A percentile compares a stretch with the other conserved stretches of the same genome.
These are phyloP conservation scores for Epicampocera succincta DNA, from an alignment of 2,888 invertebrate genomes.

Conservation along the genomic window DNA sequence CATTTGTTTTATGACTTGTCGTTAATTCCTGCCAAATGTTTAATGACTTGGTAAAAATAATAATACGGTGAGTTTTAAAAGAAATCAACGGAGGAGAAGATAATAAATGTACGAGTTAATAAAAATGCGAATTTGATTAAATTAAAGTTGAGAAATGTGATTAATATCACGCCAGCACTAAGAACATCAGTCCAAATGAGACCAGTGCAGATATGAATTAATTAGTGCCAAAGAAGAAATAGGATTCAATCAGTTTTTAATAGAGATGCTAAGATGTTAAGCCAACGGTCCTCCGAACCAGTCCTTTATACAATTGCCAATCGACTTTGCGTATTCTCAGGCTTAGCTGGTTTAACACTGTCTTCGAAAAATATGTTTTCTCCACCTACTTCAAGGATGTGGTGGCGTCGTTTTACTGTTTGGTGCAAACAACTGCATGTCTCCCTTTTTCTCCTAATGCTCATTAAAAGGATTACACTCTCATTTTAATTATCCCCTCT, in stretches of 20 bases:
- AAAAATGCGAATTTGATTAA: constrained; percentile 55
- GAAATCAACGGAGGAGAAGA: constrained; percentile 6
- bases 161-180: neutral
- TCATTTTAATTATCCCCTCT: constrained; percentile 58
- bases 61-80: constrained; percentile 32
- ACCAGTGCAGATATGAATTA: too few relatives aligned
- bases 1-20: constrained; percentile 68
- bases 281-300: too few relatives aligned
- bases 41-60: constrained; percentile 52
- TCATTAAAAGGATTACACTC: constrained; percentile 27
- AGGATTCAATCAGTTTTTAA: too few relatives aligned
- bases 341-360: too few relatives aligned
- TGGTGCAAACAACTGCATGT: neutral
- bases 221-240: too few relatives aligned
- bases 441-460: neutral
- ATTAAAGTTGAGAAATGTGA: constrained; percentile 28
- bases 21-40: constrained; percentile 63
- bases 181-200: neutral
- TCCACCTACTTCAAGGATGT: too few relatives aligned
- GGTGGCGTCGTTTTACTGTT: too few relatives aligned
- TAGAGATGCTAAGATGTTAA: too few relatives aligned
- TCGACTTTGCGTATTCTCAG: too few relatives aligned
- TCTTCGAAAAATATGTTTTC: too few relatives aligned
- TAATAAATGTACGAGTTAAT: constrained; percentile 35
- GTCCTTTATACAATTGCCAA: too few relatives aligned